Conservation (phyloP, 2,113 vertebrate genomes). For the Oostethus manadensis region DNA sequence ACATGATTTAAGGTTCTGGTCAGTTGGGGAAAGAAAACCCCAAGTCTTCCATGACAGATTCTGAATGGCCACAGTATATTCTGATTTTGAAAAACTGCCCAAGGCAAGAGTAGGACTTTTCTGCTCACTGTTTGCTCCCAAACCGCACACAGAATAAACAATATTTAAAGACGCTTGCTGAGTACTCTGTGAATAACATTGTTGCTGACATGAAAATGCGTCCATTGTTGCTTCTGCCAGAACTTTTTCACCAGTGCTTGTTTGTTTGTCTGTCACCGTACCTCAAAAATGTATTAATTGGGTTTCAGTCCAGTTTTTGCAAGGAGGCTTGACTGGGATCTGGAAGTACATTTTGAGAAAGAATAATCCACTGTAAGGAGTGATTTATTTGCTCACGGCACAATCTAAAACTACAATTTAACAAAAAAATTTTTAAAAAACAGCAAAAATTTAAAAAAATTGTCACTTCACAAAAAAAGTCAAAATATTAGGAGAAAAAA, state of each 20-base stretch:
- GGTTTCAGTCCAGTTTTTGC: no score
- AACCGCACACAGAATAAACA: constrained; percentile 40
- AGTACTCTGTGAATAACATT: constrained; percentile 28
- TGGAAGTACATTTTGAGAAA: neutral
- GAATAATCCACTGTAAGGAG: neutral
- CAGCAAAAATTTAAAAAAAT: no score
- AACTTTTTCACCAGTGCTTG: neutral
- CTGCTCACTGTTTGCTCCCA: constrained; percentile 4
- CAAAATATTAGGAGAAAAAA: no score
- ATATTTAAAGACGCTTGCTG: constrained; percentile 23
- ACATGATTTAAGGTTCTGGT: constrained; percentile 35
- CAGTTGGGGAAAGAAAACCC: constrained; percentile 43
- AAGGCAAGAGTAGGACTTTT: constrained; percentile 20
- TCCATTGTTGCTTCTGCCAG: neutral
- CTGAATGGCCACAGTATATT: constrained; percentile 23
- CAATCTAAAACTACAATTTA: no score
- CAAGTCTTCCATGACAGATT: constrained; percentile 42
- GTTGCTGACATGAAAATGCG: neutral
- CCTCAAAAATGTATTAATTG: neutral
- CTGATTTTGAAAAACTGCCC: constrained; percentile 28
- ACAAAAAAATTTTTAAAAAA: no score
- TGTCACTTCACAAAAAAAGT: no score
- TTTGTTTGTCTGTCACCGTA: constrained; percentile 3
- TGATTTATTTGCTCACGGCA: no score
- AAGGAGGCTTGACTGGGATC: neutral